phyloP scores from a whole-genome alignment of 2,888 invertebrate species.

The Idaea dimidiata region DNA sequence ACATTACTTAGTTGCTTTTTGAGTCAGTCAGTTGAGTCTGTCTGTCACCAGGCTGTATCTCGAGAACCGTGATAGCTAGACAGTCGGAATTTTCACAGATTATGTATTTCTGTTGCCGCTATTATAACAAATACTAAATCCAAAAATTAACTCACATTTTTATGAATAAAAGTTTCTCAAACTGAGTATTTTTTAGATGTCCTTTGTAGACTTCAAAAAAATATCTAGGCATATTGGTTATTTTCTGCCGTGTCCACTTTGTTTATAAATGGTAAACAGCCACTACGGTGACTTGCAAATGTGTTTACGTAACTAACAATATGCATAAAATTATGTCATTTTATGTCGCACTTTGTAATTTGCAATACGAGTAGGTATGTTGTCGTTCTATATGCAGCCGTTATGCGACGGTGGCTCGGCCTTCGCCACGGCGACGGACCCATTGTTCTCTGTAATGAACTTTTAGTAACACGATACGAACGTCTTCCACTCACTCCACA shows the following conservation, averaged over 20 bases:
- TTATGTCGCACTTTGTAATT: constrained; percentile 36
- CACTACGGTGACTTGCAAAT: neutral
- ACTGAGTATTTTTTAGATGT: neutral
- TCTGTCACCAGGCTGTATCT: too few species aligned
- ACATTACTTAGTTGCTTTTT: neutral
- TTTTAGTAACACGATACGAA: constrained; percentile 69
- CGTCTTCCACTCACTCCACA: constrained; percentile 56
- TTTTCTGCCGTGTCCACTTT: constrained; percentile 4
- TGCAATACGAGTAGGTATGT: constrained; percentile 36
- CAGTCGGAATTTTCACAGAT: too few species aligned
- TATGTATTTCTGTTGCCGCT: too few species aligned
- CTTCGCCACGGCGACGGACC: constrained; percentile 72
- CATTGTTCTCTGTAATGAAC: constrained; percentile 72
- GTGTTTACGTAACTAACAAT: constrained; percentile 29
- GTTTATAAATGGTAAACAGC: too few species aligned
- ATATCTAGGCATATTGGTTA: constrained; percentile 23
- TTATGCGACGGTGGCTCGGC: constrained; percentile 69
- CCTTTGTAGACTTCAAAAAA: constrained; percentile 8
- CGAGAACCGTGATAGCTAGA: too few species aligned
- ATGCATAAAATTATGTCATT: constrained; percentile 41
- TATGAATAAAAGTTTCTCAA: too few species aligned
- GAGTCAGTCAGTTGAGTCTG: too few species aligned
- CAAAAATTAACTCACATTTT: too few species aligned
- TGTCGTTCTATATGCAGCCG: constrained; percentile 52
- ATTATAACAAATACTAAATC: constrained; percentile 15